These are phyloP conservation scores for Addax nasomaculatus DNA, from an alignment of 2,113 vertebrate genomes.

Conservation along the genomic window DNA sequence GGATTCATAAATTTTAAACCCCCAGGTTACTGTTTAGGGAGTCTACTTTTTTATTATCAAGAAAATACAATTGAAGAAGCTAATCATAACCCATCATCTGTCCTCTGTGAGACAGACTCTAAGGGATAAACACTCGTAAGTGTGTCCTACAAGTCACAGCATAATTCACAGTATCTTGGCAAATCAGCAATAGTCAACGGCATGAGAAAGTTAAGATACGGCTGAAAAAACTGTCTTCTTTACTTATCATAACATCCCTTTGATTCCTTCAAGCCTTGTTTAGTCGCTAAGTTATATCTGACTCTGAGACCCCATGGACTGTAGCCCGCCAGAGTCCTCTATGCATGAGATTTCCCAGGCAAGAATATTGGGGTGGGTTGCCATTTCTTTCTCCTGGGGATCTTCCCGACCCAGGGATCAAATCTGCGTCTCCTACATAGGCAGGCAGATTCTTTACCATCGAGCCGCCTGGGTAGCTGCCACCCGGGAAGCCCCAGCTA, in stretches of 20 bases:
- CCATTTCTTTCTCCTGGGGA: neutral
- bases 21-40: neutral
- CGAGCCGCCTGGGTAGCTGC: neutral
- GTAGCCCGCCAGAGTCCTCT: neutral
- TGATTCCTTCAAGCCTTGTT: neutral
- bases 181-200: neutral
- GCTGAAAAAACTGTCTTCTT: neutral
- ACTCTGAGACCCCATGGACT: neutral
- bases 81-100: neutral
- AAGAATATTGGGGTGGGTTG: neutral
- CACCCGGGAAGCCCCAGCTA: neutral
- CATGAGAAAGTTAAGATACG: neutral
- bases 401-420: neutral
- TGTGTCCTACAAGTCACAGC: neutral
- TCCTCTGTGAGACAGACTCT: neutral
- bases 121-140: neutral
- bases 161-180: neutral
- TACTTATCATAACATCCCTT: neutral
- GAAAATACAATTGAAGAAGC: neutral
- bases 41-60: neutral
- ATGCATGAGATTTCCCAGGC: neutral
- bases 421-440: neutral
- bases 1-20: neutral
- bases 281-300: neutral
- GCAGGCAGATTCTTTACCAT: neutral